A percentile compares a stretch with the other conserved stretches of the same genome.
Conservation (phyloP, 37 sponge, comb jelly and placozoan genomes). For the Halisarca cf. caerulea region DNA sequence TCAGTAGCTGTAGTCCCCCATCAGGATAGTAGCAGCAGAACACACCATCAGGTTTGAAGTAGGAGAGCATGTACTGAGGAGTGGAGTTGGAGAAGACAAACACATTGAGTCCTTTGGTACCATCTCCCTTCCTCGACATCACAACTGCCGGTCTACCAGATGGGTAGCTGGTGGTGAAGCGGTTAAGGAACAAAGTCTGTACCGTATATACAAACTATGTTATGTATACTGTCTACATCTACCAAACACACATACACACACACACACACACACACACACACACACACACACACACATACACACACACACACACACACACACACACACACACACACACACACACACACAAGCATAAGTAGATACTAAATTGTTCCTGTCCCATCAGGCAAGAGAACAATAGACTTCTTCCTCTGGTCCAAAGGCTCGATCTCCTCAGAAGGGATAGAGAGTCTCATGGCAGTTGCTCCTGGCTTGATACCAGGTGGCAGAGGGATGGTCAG, state of each 20-base stretch:
- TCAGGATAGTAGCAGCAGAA: conserved; percentile 75
- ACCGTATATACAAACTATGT: too few species aligned
- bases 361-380: conserved; percentile 70
- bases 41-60: conserved; percentile 73
- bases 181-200: background rate
- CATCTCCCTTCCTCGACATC: conserved; percentile 45
- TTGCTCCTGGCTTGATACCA: conserved; percentile 2
- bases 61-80: conserved; percentile 58
- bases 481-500: conserved; percentile 19
- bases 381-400: conserved; percentile 66
- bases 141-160: conserved; percentile 76
- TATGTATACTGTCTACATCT: background rate
- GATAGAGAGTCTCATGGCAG: conserved; percentile 12
- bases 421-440: background rate
- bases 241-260: background rate
- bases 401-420: conserved; percentile 32
- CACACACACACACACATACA: background rate
- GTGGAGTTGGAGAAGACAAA: conserved; percentile 64
- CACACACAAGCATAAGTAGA: background rate
- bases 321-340: background rate
- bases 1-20: conserved; percentile 57
- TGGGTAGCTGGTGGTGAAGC: conserved; percentile 46
- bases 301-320: background rate
- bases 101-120: conserved; percentile 59
- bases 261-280: background rate